Base-by-base conservation (phyloP, 53 echinoderm and acorn worm genomes). In the Stichopus horrens region DNA sequence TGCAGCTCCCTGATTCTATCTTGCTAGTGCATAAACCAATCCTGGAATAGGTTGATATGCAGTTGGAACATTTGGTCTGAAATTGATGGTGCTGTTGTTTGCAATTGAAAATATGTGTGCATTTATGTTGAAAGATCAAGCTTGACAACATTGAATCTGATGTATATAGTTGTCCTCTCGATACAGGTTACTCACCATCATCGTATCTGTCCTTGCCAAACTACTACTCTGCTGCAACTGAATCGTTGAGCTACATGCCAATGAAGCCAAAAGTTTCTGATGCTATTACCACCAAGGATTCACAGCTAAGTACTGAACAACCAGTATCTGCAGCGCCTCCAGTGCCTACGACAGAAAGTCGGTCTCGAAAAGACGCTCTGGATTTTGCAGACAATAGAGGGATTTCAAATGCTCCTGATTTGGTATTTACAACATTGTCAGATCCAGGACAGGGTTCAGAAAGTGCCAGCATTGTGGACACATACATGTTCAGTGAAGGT, bases 161-260 rank as follows among this genome's bases (percentile, higher is more conserved):
- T 37, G 37, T 37, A 37, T 37, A 37, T 37, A 37, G 37, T 37
- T 37, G 37, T 2, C 37, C 37, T 37, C 37, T 37, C 37, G 37
- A 37, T 68, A 16, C 16, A 76, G 76, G 76, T 14, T 76, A 76
- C 53, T 23, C 76, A 8, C 76, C 76, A 8, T 76, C 76, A 7
- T 51, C 76, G 11, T 76, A 76, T 52, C 37, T 76, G 52, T 76
- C 76, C 53, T 53, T 76, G 51, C 76, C 76, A 8, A 76, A 76
- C 37, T 53, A 76, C 37, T 76, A 76, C 53, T 51, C 76, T 23
- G 76, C 76, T 76, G 52, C 21, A 22, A 7, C 71, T 68, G 71
- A 68, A 68, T 18, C 14, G 19, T 79, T 20, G 54, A 19, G 54
- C 4, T 79, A 79, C 54, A 54, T 79, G 79, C 20, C 79, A 51